Base-by-base conservation (phyloP, 2,113 vertebrate genomes). In the Eubucco bourcierii region DNA sequence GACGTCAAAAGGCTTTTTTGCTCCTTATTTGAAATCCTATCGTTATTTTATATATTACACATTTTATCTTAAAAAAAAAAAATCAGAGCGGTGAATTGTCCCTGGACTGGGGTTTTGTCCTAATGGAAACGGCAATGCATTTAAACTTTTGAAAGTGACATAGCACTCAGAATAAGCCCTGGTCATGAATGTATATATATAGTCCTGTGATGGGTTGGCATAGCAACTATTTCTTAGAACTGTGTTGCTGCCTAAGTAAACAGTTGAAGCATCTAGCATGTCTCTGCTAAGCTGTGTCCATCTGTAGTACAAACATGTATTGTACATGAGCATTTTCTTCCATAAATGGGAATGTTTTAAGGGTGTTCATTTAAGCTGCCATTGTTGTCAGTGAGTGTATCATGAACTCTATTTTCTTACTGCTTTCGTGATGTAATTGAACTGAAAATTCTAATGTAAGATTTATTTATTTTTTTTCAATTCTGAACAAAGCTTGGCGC, bases 171-270 rank as follows among this genome's bases (percentile, higher is more conserved):
- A 98, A 97, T 93, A 97, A 97, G 83, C 75, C 68, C 83, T 95
- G 95, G 93, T 97, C 97, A 82, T 95, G 93, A 97, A 97, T 96
- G 92, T 95, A 94, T 97, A 97, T 80, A 88, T 97, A 96, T 95
- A 97, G 95, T 93, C 81, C 85, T 84, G 33, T 91, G 91, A 94
- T 92, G 93, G 94, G 97, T 97, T 98, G 98, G 97, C 98, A 98
- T 98, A 96, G 98, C 97, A 98, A 98, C 98, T 96, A 85, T 95
- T 96, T 94, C 95, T 97, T 97, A 98, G 96, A 96, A 95, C 84
- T 93, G 95, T 60, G 85, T 93, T 96, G 94, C 91, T 97, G 93
- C 94, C 95, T 97, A 96, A 97, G 96, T 97, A 97, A 98, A 97
- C 96, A 97, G 94, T 95, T 94, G 76, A 96, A 97, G 94, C 92